Base-by-base conservation (phyloP, 2,113 vertebrate genomes). In the Eolophus roseicapilla region DNA sequence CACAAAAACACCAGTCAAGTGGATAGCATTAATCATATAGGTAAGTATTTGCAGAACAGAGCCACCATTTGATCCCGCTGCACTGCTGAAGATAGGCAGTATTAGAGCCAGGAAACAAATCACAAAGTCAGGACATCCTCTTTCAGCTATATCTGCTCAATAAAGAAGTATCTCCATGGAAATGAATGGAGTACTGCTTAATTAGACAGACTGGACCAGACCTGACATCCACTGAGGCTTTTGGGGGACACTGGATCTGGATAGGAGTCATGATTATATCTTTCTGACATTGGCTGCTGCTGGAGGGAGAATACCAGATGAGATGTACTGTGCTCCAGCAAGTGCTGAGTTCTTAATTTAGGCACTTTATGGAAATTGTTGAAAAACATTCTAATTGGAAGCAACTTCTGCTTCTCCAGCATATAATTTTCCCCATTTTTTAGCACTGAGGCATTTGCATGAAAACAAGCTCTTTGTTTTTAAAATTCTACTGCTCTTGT, bases 381-480 rank as follows among this genome's bases (percentile, higher is more conserved):
- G 89, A 86, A 95, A 97, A 96, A 96, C 93, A 95, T 87, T 95
- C 94, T 95, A 96, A 89, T 90, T 96, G 94, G 92, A 96, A 94
- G 92, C 86, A 94, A 93, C 84, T 92, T 97, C 75, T 95, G 81
- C 93, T 92, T 89, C 88, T 90, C 83, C 80, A 91, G 84, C 93
- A 84, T 73, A n/a, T 87, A 77, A 94, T 96, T 97, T 96, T 69
- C 90, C 33, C 46, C 43, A 41, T 67, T 84, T 97, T 92, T 92
- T 79, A 84, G 62, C 52, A 63, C 85, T 44, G 46, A 94, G 76
- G 33, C 92, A 93, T 96, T 95, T 97, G 89, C 94, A 96, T 94
- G 91, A 90, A 95, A 97, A 93, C 87, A 84, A 94, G 91, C 71
- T 91, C 83, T 93, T 96, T 86, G 80, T 93, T 96, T 95, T 93